phyloP scores from a whole-genome alignment of 2,797 vertebrate species.

The Bryconaethiops microstoma region DNA sequence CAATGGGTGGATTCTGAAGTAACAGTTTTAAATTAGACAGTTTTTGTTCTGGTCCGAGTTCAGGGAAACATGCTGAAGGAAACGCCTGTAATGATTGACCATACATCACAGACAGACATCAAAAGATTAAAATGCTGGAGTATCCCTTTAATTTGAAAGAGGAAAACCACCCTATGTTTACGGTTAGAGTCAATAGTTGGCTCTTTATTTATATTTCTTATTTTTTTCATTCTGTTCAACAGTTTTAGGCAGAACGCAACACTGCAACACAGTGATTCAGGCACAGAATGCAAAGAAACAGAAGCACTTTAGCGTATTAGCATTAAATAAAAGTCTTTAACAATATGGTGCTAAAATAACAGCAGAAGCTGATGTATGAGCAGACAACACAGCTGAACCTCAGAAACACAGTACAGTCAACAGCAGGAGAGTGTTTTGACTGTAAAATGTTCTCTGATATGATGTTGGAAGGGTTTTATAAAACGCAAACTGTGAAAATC shows the following conservation, averaged over 20 bases:
- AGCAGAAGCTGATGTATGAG: not conserved
- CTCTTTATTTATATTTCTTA: not conserved
- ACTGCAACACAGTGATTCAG: conserved; percentile 14
- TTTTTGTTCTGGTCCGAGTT: not conserved
- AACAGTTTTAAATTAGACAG: too few species aligned
- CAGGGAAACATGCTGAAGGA: not conserved
- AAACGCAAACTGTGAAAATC: too few species aligned
- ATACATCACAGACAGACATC: not conserved
- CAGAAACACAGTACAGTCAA: not conserved
- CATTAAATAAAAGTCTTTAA: not conserved
- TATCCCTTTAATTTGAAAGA: not conserved
- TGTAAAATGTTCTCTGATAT: not conserved
- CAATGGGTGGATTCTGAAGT: too few species aligned
- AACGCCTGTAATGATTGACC: not conserved
- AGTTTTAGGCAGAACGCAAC: conserved; percentile 4
- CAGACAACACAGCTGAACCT: not conserved
- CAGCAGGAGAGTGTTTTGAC: not conserved
- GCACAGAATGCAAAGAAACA: conserved; percentile 17
- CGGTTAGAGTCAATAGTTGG: not conserved
- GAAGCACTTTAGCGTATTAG: not conserved
- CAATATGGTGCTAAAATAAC: conserved; percentile 10
- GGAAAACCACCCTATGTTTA: not conserved
- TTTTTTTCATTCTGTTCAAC: conserved; percentile 2
- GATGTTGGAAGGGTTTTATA: not conserved
- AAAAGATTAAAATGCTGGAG: not conserved